These are phyloP conservation scores for Danio albolineatus DNA, from an alignment of 2,797 vertebrate genomes.

Conservation along the genomic window DNA sequence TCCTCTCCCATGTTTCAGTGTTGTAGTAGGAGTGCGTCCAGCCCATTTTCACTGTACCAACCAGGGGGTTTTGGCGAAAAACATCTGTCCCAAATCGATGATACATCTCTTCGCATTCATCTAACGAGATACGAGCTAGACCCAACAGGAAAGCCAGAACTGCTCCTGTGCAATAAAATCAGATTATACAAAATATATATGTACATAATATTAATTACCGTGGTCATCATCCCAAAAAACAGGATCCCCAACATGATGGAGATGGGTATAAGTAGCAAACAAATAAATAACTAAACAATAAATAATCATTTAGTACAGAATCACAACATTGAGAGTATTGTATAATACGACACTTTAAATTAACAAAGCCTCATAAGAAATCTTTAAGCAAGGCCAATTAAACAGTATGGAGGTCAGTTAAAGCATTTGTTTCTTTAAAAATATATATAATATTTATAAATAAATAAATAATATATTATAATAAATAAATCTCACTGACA, in stretches of 20 bases:
- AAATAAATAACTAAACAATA: background rate
- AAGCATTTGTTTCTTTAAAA: too few relatives aligned
- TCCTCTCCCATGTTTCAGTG: conserved; percentile 79
- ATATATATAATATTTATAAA: too few relatives aligned
- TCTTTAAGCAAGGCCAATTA: too few relatives aligned
- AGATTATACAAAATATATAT: background rate
- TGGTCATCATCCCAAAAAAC: background rate
- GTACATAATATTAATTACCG: background rate
- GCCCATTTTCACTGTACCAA: conserved; percentile 81
- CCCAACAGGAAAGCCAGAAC: conserved; percentile 80
- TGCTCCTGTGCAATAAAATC: conserved; percentile 67
- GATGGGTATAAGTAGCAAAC: too few relatives aligned
- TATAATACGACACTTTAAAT: too few relatives aligned
- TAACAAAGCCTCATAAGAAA: too few relatives aligned
- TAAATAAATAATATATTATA: too few relatives aligned
- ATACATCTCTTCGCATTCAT: conserved; percentile 80
- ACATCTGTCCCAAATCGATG: conserved; percentile 78
- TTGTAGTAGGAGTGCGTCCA: conserved; percentile 81
- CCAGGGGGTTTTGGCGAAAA: conserved; percentile 77
- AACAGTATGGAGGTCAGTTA: too few relatives aligned
- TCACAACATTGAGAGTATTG: too few relatives aligned
- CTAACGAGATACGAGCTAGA: conserved; percentile 73
- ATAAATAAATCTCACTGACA: too few relatives aligned
- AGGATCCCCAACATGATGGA: too few relatives aligned
- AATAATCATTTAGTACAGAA: too few relatives aligned